These are phyloP conservation scores for Pan troglodytes DNA, from an alignment of 2,113 vertebrate species.

Conservation along the genomic window DNA sequence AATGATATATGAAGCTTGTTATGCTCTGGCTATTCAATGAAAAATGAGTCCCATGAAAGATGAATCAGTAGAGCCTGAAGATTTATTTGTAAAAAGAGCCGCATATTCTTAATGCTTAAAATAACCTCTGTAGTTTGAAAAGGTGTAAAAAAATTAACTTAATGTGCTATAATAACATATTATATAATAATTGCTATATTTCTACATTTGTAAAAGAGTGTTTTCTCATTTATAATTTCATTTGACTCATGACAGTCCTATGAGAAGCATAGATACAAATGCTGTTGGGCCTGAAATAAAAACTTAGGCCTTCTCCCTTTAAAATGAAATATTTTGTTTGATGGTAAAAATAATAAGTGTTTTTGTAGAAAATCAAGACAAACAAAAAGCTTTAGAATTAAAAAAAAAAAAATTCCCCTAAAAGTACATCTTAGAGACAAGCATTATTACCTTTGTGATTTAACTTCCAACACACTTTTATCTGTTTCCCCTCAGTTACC, in stretches of 20 bases:
- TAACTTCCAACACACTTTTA: neutral
- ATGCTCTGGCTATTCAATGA: neutral
- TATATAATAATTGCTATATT: neutral
- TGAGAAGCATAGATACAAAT: neutral
- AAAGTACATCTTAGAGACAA: neutral
- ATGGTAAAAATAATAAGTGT: neutral
- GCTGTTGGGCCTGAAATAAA: neutral
- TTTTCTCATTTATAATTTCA: neutral
- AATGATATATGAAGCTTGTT: neutral
- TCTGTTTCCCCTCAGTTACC: neutral
- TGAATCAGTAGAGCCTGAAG: neutral
- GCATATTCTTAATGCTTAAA: conserved; percentile 14
- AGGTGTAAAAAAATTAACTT: neutral
- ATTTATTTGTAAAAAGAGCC: neutral
- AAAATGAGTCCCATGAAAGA: conserved; percentile 30
- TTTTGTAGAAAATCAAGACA: neutral
- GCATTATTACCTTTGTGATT: neutral
- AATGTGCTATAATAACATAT: neutral
- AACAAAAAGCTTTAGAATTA: neutral
- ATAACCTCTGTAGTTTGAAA: conserved; percentile 13
- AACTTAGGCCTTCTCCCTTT: neutral
- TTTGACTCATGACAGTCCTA: neutral
- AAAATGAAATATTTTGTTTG: neutral
- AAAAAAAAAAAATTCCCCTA: neutral
- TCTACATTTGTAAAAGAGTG: neutral